phyloP scores from a whole-genome alignment of 2,888 invertebrate genomes.

The Aspidapion aeneum region DNA sequence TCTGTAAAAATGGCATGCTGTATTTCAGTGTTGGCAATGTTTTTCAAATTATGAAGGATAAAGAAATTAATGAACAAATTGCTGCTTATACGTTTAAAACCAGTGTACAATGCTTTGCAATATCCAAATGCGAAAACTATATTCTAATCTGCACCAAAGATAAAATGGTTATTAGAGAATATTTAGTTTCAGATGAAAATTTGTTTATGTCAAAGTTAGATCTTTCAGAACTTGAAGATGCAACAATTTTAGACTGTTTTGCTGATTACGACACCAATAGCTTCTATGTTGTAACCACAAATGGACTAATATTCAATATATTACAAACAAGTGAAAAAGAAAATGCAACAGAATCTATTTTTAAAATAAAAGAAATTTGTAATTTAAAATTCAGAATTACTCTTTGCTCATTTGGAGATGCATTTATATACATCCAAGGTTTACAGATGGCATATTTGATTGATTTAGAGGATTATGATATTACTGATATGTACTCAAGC shows the following conservation, averaged over 20 bases:
- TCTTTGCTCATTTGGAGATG: constrained; percentile 11
- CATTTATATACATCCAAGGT: not conserved
- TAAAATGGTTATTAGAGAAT: constrained; percentile 11
- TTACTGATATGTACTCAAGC: not conserved
- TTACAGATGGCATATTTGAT: constrained; percentile 2
- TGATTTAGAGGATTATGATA: constrained; percentile 10
- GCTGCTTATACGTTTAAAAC: constrained; percentile 13
- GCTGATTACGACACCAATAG: not conserved
- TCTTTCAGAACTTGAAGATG: not conserved
- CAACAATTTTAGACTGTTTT: not conserved
- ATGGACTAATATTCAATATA: not conserved
- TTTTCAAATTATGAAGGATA: constrained; percentile 20
- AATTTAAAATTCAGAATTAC: not conserved
- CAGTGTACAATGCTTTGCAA: constrained; percentile 11
- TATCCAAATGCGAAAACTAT: constrained; percentile 15
- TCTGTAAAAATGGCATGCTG: constrained; percentile 20
- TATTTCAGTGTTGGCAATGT: constrained; percentile 17
- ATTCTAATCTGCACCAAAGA: constrained; percentile 14
- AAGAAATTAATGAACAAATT: constrained; percentile 14
- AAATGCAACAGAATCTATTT: not conserved
- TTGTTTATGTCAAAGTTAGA: not conserved
- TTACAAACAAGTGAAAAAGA: constrained; percentile 1
- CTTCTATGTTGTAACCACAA: constrained; percentile 2
- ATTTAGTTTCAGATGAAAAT: not conserved
- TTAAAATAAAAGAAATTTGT: not conserved